phyloP scores from a whole-genome alignment of 2,113 vertebrate species.

The Danio rerio region DNA sequence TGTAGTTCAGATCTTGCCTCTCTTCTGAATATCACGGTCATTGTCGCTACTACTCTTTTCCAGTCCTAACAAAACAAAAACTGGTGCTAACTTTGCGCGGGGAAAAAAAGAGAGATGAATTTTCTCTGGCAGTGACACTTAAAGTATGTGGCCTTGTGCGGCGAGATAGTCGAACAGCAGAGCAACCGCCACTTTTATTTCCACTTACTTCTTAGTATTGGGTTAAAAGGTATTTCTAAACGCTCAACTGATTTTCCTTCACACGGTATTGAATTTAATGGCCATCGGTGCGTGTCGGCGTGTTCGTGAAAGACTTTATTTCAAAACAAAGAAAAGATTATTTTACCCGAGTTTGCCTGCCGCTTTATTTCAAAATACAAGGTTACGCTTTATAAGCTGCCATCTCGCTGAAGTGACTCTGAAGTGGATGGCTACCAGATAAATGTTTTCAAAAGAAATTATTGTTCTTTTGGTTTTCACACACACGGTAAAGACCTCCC shows the following conservation, averaged over 20 bases:
- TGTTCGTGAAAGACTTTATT: constrained; percentile 40
- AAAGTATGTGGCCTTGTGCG: background rate
- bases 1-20: background rate
- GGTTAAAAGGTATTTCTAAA: constrained; percentile 35
- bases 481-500: constrained; percentile 69
- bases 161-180: background rate
- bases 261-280: constrained; percentile 24
- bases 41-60: constrained; percentile 25
- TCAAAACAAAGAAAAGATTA: constrained; percentile 51
- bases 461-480: constrained; percentile 82
- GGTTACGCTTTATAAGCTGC: constrained; percentile 84
- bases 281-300: background rate
- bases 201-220: background rate
- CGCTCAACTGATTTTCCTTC: constrained; percentile 16
- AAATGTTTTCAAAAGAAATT: constrained; percentile 83
- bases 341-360: constrained; percentile 44
- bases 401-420: constrained; percentile 82
- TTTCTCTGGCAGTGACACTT: background rate
- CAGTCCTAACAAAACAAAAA: constrained; percentile 17
- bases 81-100: background rate
- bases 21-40: background rate
- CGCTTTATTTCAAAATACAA: constrained; percentile 60
- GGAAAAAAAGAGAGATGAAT: background rate
- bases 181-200: constrained; percentile 32
- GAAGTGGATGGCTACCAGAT: constrained; percentile 78